A percentile compares a stretch with the other conserved stretches of the same genome.
phyloP scores from a whole-genome alignment of 2,797 vertebrate genomes.

The Lepus oiostolus region DNA sequence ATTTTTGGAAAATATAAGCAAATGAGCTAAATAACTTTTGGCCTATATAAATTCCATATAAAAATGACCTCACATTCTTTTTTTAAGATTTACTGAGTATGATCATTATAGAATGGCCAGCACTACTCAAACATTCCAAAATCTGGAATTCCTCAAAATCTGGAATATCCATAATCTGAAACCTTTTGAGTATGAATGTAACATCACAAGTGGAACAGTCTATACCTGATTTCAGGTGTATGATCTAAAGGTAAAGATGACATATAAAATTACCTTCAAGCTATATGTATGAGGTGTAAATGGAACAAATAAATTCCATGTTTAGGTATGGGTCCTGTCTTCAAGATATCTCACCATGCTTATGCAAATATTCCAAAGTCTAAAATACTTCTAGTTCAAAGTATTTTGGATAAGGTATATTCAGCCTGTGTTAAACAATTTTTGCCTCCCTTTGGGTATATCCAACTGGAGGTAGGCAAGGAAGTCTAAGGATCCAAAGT shows the following conservation, averaged over 20 bases:
- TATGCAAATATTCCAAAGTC: neutral
- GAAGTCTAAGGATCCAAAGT: neutral
- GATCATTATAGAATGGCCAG: neutral
- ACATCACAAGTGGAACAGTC: neutral
- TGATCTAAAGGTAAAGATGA: neutral
- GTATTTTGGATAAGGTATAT: neutral
- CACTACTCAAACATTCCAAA: neutral
- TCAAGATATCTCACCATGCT: neutral
- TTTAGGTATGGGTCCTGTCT: neutral
- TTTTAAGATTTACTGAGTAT: neutral
- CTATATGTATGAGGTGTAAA: neutral
- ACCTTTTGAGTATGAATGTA: neutral
- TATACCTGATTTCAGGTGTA: neutral
- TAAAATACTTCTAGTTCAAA: neutral
- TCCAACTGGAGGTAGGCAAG: neutral
- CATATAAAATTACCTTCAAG: neutral
- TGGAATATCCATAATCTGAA: neutral
- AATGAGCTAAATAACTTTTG: neutral
- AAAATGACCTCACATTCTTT: neutral
- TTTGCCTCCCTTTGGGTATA: neutral
- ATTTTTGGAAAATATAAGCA: slow-evolving; percentile 32
- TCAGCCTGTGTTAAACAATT: neutral
- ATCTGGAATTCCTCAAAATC: neutral
- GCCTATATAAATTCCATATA: neutral
- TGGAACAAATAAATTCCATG: neutral